phyloP scores from a whole-genome alignment of 2,888 invertebrate genomes.

The Herminia tarsipennalis region DNA sequence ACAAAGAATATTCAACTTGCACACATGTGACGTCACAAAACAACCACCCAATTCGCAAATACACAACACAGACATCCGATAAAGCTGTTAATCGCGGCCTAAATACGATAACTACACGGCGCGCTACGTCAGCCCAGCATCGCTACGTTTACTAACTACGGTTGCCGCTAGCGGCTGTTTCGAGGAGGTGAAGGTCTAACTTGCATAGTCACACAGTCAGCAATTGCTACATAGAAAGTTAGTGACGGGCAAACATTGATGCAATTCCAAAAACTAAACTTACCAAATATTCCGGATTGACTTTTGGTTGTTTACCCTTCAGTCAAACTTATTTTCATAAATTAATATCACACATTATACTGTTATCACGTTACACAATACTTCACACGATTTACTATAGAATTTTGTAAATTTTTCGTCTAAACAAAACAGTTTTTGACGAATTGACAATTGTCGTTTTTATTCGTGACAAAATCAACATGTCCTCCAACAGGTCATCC shows the following conservation, averaged over 20 bases:
- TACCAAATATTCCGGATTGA: slow-evolving; percentile 73
- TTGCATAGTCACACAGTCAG: slow-evolving; percentile 36
- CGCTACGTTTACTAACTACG: slow-evolving; percentile 49
- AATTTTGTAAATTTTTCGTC: slow-evolving; percentile 74
- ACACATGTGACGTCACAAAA: slow-evolving; percentile 73
- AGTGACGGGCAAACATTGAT: slow-evolving; percentile 66
- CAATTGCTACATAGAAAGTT: slow-evolving; percentile 63
- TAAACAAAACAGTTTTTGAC: slow-evolving; percentile 80
- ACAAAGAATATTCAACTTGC: slow-evolving; percentile 68
- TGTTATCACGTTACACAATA: slow-evolving; percentile 70
- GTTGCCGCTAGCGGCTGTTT: slow-evolving; percentile 22
- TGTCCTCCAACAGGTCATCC: slow-evolving; percentile 78
- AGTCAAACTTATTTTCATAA: slow-evolving; percentile 66
- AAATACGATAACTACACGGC: slow-evolving; percentile 52
- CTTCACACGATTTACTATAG: slow-evolving; percentile 66
- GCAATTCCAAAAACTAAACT: slow-evolving; percentile 77
- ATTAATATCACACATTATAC: slow-evolving; percentile 76
- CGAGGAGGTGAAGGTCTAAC: slow-evolving; percentile 34
- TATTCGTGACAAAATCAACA: slow-evolving; percentile 81
- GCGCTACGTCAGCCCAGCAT: slow-evolving; percentile 56
- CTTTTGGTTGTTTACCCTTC: slow-evolving; percentile 62
- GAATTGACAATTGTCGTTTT: slow-evolving; percentile 79
- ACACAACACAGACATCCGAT: slow-evolving; percentile 61
- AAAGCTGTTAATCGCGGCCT: slow-evolving; percentile 57
- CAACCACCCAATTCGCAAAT: slow-evolving; percentile 62